Evolutionary conservation across 2,888 invertebrate species (phyloP).

Genomic region (Embidobia sp.): DNA sequence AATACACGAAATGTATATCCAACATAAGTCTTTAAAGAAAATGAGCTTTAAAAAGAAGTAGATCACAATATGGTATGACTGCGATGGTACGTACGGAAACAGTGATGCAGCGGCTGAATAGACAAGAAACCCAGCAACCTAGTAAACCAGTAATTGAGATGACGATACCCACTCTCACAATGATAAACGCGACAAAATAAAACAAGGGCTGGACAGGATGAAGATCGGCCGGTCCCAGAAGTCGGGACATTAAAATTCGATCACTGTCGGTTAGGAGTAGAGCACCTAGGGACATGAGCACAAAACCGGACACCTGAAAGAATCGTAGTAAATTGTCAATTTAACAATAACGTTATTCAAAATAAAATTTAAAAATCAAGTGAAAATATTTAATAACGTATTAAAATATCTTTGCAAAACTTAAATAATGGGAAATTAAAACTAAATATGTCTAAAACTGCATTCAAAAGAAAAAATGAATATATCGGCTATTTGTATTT

Average conservation of each 20-base stretch:
- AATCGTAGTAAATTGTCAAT: no score
- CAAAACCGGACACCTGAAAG: slow-evolving; percentile 87
- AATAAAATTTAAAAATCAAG: no score
- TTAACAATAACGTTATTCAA: no score
- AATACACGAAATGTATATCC: no score
- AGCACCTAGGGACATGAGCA: slow-evolving; percentile 88
- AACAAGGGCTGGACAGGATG: slow-evolving; percentile 88
- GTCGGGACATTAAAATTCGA: slow-evolving; percentile 87
- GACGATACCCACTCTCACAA: slow-evolving; percentile 87
- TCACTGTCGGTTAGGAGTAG: slow-evolving; percentile 88
- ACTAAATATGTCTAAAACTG: no score
- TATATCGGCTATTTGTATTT: no score
- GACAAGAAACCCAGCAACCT: slow-evolving; percentile 91
- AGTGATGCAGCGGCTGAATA: slow-evolving; percentile 88
- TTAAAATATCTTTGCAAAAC: no score
- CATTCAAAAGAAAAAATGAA: no score
- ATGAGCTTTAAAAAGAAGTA: background rate
- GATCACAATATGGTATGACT: background rate
- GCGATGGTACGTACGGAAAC: slow-evolving; percentile 83
- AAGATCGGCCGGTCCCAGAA: slow-evolving; percentile 85
- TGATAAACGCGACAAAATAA: slow-evolving; percentile 88
- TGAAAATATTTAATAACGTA: no score
- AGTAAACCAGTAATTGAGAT: slow-evolving; percentile 87
- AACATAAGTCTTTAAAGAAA: background rate
- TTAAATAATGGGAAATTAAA: no score